Evolutionary conservation across 2,113 vertebrate species (phyloP), one percentile per base, ranked within the genome.

Genomic region (Pandion haliaetus): DNA sequence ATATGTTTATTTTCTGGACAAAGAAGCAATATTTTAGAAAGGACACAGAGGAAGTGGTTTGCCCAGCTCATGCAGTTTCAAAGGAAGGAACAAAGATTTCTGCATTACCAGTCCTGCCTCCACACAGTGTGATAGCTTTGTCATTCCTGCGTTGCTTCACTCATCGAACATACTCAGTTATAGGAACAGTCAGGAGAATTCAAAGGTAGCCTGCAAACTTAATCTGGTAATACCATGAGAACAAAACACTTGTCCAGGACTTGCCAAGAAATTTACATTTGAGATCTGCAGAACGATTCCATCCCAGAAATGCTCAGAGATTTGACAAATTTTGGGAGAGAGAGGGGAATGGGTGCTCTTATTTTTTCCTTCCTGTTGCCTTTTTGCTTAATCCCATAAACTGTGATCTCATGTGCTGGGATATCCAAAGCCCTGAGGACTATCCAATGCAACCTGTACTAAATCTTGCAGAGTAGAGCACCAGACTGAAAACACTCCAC

Each of bases 121-220:
- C 17, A 8, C 0, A 0, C 4, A 78, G 8, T 31, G 5, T 36
- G 6, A 58, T n/a, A 24, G 9, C 6, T 70, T 44, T 65, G 8
- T 44, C 20, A 50, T 62, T 69, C 20, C 7, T 45, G 1, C 5
- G 5, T 50, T 50, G 2, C 8, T 55, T 72, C 15, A 34, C 9
- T 11, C 10, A 8, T 19, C 2, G 25, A 63, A 17, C 0, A 0
- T 20, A 9, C 10, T 82, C 24, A 42, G 10, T 19, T 19, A 10
- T 26, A 31, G 29, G 4, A 86, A 36, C 1, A 34, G 18, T 21
- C 8, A 50, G 52, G 7, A 55, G 14, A 76, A 38, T 38, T 34
- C 44, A 61, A 63, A 76, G 12, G 10, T 34, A 47, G 12, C 20
- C 34, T 63, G 17, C 6, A 90, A 74, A 63, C 8, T 59, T 88